These are phyloP conservation scores for Epsilonema sp. DNA, from an alignment of 2,888 invertebrate genomes.

Conservation along the genomic window DNA sequence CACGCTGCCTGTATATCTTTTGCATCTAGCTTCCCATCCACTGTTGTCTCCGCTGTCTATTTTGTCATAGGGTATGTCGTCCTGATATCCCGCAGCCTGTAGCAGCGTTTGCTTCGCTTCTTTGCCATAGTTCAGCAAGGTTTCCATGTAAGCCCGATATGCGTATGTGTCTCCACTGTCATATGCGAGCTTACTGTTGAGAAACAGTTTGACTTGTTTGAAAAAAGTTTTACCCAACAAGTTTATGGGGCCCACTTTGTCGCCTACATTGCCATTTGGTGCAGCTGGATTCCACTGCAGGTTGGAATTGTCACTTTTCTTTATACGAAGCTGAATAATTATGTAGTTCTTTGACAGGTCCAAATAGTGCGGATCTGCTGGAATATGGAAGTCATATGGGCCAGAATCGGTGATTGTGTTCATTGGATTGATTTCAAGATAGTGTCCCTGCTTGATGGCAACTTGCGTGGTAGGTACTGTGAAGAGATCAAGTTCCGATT, in stretches of 20 bases:
- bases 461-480: no score
- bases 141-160: neutral
- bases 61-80: neutral
- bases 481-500: no score
- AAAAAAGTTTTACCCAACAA: no score
- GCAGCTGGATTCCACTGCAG: neutral
- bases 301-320: neutral
- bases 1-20: neutral
- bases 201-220: neutral
- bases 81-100: neutral
- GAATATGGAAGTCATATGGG: no score
- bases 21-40: neutral
- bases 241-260: slow-evolving; percentile 2
- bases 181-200: slow-evolving; percentile 2
- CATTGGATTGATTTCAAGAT: no score
- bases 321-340: slow-evolving; percentile 1
- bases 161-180: slow-evolving; percentile 5
- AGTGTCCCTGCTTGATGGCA: no score
- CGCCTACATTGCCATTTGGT: neutral
- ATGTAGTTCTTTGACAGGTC: slow-evolving; percentile 2
- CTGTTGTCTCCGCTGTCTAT: neutral
- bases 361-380: neutral
- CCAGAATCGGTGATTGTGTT: no score
- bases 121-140: neutral
- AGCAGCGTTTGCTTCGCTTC: neutral